These are phyloP conservation scores for Hirtodrosophila histrioides DNA, from an alignment of 2,888 invertebrate species.

Conservation along the genomic window DNA sequence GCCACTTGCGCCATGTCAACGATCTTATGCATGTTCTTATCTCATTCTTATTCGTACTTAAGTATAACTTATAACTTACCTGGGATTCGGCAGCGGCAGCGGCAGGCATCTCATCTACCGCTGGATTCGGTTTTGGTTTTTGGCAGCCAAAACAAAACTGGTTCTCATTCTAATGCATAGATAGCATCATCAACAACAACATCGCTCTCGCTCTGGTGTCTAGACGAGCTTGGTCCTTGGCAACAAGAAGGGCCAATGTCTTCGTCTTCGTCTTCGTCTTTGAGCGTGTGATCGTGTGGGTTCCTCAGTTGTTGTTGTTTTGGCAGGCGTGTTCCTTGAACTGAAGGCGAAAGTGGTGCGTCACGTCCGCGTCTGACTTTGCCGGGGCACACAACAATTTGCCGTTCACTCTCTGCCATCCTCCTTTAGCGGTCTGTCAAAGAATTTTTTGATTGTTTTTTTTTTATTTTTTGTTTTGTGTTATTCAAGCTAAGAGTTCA, in stretches of 20 bases:
- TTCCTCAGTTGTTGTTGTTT: constrained; percentile 12
- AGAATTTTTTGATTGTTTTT: constrained; percentile 25
- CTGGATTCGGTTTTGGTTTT: constrained; percentile 39
- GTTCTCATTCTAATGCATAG: constrained; percentile 67
- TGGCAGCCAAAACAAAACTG: constrained; percentile 56
- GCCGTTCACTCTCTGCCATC: constrained; percentile 56
- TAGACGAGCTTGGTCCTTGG: constrained; percentile 70
- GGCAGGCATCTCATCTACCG: constrained; percentile 29
- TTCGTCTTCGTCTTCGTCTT: constrained; percentile 15
- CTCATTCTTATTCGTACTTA: constrained; percentile 39
- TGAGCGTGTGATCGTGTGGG: constrained; percentile 37
- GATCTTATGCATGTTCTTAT: constrained; percentile 55
- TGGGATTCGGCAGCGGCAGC: constrained; percentile 18
- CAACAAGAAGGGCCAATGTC: constrained; percentile 55
- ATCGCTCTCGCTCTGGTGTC: constrained; percentile 47
- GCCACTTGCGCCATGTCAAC: constrained; percentile 75
- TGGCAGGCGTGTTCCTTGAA: constrained; percentile 64
- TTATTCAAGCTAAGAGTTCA: constrained; percentile 55
- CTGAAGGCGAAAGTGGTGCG: constrained; percentile 70
- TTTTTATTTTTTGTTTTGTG: constrained; percentile 15
- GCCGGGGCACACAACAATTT: constrained; percentile 38
- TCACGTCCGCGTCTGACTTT: constrained; percentile 64
- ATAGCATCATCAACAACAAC: constrained; percentile 17
- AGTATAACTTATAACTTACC: constrained; percentile 28
- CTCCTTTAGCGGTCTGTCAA: constrained; percentile 37